A percentile compares a stretch with the other conserved stretches of the same genome.
phyloP scores from a whole-genome alignment of 1,140 invertebrate genomes.

The Zaprionus kolodkinae region DNA sequence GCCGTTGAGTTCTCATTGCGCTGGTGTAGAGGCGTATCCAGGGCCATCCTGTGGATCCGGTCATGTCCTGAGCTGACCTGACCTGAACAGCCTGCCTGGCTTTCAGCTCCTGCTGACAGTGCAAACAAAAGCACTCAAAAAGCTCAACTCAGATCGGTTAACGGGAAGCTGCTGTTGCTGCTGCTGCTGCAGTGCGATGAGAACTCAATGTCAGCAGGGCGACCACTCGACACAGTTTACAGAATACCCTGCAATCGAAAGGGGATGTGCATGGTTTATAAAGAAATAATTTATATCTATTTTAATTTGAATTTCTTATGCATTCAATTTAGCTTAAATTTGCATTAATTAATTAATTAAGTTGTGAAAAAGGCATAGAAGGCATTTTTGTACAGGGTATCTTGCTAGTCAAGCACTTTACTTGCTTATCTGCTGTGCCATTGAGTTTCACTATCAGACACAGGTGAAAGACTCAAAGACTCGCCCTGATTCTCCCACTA shows the following conservation, averaged over 20 bases:
- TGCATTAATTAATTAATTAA: no score
- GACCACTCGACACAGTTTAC: conserved; percentile 38
- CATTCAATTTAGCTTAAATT: no score
- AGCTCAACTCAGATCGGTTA: conserved; percentile 16
- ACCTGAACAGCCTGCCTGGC: not conserved
- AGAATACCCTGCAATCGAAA: not conserved
- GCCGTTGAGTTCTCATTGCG: not conserved
- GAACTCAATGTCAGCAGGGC: conserved; percentile 41
- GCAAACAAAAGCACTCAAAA: conserved; percentile 48
- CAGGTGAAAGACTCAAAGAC: conserved; percentile 35
- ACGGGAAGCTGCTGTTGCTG: conserved; percentile 5
- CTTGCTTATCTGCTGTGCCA: conserved; percentile 2
- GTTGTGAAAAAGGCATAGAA: no score
- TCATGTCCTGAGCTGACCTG: no score
- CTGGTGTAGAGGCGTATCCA: conserved; percentile 9
- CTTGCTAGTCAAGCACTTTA: not conserved
- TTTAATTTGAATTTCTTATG: no score
- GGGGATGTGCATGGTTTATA: not conserved
- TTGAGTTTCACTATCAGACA: conserved; percentile 49
- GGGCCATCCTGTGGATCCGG: conserved; percentile 3
- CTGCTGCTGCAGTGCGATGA: conserved; percentile 14
- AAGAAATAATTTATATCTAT: not conserved
- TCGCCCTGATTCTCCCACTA: not conserved
- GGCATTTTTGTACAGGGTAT: conserved; percentile 4
- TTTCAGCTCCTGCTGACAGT: not conserved